These are phyloP conservation scores for Oceanodroma tethys DNA, from an alignment of 2,113 vertebrate species.

Conservation along the genomic window DNA sequence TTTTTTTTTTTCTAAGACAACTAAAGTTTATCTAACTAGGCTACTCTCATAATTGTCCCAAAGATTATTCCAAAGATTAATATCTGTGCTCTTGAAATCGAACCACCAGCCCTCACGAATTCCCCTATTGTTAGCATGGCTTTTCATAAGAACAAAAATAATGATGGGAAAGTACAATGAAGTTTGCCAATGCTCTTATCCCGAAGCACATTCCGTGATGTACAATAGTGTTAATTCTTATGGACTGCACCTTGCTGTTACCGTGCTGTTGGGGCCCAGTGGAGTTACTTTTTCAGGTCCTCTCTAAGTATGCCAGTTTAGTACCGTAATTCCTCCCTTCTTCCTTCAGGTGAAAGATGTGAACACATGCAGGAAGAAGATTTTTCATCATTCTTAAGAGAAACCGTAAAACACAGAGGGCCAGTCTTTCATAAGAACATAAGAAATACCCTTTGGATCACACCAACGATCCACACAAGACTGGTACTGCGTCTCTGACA, in stretches of 20 bases:
- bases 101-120: not conserved
- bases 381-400: not conserved
- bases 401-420: not conserved
- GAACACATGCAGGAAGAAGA: not conserved
- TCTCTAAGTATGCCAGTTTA: not conserved
- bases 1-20: not conserved
- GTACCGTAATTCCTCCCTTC: not conserved
- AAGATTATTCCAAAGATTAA: not conserved
- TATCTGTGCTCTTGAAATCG: not conserved
- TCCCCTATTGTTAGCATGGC: not conserved
- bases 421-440: not conserved
- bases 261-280: not conserved
- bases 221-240: not conserved
- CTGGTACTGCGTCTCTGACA: not conserved
- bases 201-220: not conserved
- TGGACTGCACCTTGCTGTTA: not conserved
- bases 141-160: not conserved
- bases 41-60: not conserved
- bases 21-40: not conserved
- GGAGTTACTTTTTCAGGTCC: not conserved
- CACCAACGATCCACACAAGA: not conserved
- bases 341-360: not conserved
- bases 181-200: not conserved
- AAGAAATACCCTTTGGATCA: not conserved
- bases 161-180: not conserved